Percentiles rank a stretch among this genome's conserved stretches.
phyloP scores from a whole-genome alignment of 2,797 vertebrate genomes.

The Gymnocypris eckloni region DNA sequence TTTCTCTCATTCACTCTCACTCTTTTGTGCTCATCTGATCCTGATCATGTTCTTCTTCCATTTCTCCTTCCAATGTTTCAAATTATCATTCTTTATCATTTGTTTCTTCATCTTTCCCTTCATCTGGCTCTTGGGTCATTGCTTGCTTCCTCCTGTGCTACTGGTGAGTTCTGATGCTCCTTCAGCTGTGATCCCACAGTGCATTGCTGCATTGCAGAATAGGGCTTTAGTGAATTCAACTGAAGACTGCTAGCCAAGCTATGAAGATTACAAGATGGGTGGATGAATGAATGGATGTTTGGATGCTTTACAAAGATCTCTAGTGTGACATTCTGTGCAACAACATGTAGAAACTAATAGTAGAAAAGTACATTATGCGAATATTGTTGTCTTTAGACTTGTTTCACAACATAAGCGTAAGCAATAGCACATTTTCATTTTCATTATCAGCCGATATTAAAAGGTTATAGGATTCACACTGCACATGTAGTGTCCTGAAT shows the following conservation, averaged over 20 bases:
- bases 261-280: neutral
- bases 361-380: neutral
- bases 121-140: conserved; percentile 89
- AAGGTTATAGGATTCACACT: too few species aligned
- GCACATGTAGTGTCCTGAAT: neutral
- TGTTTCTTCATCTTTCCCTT: conserved; percentile 63
- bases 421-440: too few species aligned
- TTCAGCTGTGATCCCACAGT: conserved; percentile 76
- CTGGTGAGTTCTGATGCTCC: conserved; percentile 91
- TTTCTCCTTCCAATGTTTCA: conserved; percentile 52
- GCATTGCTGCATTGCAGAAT: conserved; percentile 77
- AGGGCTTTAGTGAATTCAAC: conserved; percentile 19
- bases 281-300: neutral
- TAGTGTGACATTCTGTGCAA: neutral
- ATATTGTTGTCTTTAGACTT: neutral
- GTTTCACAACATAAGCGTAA: too few species aligned
- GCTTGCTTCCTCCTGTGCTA: conserved; percentile 93
- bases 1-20: conserved; percentile 49
- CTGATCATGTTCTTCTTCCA: conserved; percentile 36
- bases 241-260: neutral
- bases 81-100: conserved; percentile 34
- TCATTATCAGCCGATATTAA: too few species aligned
- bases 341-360: conserved; percentile 5
- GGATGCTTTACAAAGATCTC: neutral
- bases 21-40: conserved; percentile 31